Percentiles rank a stretch among this genome's conserved stretches.
Conservation (phyloP, 1,140 invertebrate genomes). For the Diabrotica undecimpunctata region DNA sequence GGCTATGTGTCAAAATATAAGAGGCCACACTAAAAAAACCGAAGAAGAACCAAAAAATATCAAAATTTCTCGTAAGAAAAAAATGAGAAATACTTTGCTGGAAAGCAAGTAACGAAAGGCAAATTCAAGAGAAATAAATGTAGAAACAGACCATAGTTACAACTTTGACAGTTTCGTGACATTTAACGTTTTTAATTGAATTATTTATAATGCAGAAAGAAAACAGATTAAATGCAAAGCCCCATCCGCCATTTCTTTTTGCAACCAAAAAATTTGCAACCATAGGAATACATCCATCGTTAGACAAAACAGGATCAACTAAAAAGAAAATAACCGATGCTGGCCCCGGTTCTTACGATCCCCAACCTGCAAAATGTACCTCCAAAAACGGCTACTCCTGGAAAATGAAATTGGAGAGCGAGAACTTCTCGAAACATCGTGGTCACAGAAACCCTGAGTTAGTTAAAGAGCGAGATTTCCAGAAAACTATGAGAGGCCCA, state of each 20-base stretch:
- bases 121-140: no score
- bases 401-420: conserved; percentile 33
- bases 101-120: no score
- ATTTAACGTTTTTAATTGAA: no score
- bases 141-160: no score
- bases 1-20: no score
- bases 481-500: conserved; percentile 34
- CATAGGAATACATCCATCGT: conserved; percentile 36
- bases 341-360: conserved; percentile 35
- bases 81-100: no score
- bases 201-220: neutral
- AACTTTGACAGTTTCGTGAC: no score
- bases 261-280: conserved; percentile 33
- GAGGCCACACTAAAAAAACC: no score
- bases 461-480: conserved; percentile 30
- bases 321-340: conserved; percentile 25
- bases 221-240: conserved; percentile 6
- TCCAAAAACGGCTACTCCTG: conserved; percentile 34
- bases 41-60: no score
- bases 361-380: conserved; percentile 20
- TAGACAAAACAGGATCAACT: conserved; percentile 31
- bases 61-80: no score
- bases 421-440: conserved; percentile 40
- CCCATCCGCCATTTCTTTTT: conserved; percentile 30
- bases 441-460: conserved; percentile 37